Conservation (phyloP, 2,888 invertebrate species). For the Scelioninae gen. 2 region DNA sequence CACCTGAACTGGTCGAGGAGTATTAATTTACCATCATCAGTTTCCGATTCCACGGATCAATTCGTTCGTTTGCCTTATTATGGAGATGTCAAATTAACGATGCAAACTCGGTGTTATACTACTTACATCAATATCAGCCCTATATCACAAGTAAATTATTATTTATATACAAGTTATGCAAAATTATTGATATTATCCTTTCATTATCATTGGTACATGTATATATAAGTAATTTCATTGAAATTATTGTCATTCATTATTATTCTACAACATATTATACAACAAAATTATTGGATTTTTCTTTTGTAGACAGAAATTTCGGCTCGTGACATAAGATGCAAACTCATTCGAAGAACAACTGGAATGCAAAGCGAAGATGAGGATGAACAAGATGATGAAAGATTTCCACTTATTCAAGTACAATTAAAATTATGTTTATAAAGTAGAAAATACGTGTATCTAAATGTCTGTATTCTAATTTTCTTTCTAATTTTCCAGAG, state of each 20-base stretch:
- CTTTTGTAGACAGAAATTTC: constrained; percentile 82
- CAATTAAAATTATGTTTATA: too few relatives aligned
- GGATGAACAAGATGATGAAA: constrained; percentile 62
- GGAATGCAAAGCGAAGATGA: constrained; percentile 55
- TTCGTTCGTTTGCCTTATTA: constrained; percentile 79
- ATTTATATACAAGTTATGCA: neutral
- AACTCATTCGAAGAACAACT: constrained; percentile 75
- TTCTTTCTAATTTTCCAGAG: constrained; percentile 56
- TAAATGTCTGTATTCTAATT: too few relatives aligned
- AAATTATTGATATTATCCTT: too few relatives aligned
- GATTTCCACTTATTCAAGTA: constrained; percentile 59
- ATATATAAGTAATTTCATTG: too few relatives aligned
- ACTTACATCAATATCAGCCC: constrained; percentile 77
- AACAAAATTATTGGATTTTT: neutral
- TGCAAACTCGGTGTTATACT: constrained; percentile 77
- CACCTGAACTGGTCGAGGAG: constrained; percentile 68
- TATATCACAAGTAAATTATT: constrained; percentile 78
- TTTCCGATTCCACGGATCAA: constrained; percentile 74
- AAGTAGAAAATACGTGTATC: too few relatives aligned
- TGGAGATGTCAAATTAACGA: constrained; percentile 79
- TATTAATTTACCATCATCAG: constrained; percentile 65
- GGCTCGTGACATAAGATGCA: constrained; percentile 86
- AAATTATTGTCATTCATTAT: too few relatives aligned
- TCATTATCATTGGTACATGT: too few relatives aligned
- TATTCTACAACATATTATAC: too few relatives aligned